Percentiles rank a stretch among this genome's conserved stretches.
Evolutionary conservation across 2,888 invertebrate species (phyloP).

Genomic region (Tiliacea aurago): DNA sequence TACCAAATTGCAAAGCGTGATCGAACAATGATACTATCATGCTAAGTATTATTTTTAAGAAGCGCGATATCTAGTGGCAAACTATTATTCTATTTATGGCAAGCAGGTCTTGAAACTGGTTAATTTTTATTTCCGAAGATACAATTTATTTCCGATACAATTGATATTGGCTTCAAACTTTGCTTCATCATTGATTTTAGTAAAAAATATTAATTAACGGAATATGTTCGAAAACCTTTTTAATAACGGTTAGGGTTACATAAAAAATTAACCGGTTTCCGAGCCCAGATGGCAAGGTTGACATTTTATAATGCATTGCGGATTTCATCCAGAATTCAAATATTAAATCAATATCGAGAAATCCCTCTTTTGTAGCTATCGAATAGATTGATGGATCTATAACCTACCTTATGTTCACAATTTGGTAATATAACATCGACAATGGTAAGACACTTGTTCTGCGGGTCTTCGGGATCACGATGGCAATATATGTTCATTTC

Average conservation of each 20-base stretch:
- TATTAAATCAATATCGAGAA: not conserved
- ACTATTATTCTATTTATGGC: not conserved
- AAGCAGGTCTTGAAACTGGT: no score
- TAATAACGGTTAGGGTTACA: no score
- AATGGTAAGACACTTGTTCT: slow-evolving; percentile 72
- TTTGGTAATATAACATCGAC: slow-evolving; percentile 74
- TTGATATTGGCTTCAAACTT: no score
- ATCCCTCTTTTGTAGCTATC: not conserved
- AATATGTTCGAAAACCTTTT: no score
- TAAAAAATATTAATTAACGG: no score
- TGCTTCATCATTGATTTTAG: no score
- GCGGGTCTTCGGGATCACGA: slow-evolving; percentile 79
- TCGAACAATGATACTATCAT: not conserved
- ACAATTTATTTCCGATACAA: no score
- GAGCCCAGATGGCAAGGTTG: not conserved
- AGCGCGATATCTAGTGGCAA: not conserved
- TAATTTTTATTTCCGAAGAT: no score
- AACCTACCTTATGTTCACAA: slow-evolving; percentile 82
- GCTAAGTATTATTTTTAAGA: not conserved
- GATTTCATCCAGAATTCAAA: not conserved
- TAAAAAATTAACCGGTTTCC: no score
- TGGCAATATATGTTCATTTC: slow-evolving; percentile 82
- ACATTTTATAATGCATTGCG: not conserved
- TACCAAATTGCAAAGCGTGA: not conserved
- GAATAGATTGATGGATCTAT: not conserved